Percentiles rank a stretch among this genome's conserved stretches.
phyloP scores from a whole-genome alignment of 1,140 invertebrate genomes.

The Cotesia vestalis region DNA sequence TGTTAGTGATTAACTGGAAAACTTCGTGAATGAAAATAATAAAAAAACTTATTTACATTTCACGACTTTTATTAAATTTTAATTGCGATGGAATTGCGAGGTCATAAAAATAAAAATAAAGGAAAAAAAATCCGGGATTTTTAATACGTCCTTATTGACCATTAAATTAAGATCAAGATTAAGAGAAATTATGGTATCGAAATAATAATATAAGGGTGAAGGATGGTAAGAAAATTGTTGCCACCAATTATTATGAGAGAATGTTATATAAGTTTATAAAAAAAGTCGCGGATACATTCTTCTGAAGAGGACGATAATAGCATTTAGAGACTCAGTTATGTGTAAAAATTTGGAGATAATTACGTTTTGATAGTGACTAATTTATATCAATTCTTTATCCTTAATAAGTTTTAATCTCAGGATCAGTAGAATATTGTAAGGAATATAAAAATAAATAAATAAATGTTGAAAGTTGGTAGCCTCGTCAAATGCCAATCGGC shows the following conservation, averaged over 20 bases:
- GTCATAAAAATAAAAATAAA: constrained; percentile 24
- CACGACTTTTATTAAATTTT: background rate
- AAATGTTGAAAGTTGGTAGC: constrained; percentile 38
- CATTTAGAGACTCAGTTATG: too few species aligned
- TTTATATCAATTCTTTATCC: background rate
- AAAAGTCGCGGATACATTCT: too few species aligned
- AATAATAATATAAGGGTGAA: constrained; percentile 18
- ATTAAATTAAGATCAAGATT: constrained; percentile 39
- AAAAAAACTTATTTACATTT: background rate
- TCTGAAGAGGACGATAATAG: too few species aligned
- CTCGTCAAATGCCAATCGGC: constrained; percentile 50
- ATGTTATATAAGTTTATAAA: too few species aligned
- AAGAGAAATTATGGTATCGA: background rate
- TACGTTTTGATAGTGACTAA: too few species aligned
- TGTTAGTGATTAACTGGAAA: too few species aligned
- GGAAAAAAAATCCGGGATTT: constrained; percentile 6
- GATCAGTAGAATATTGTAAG: background rate
- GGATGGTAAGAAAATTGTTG: constrained; percentile 10
- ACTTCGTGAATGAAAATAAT: too few species aligned
- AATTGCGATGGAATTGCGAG: constrained; percentile 13
- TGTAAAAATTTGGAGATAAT: too few species aligned
- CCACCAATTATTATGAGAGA: background rate
- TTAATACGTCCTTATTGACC: constrained; percentile 10
- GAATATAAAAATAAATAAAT: constrained; percentile 27
- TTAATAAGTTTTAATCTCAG: constrained; percentile 2